These are phyloP conservation scores for Pelodytes ibericus DNA, from an alignment of 2,797 vertebrate species.

Conservation along the genomic window DNA sequence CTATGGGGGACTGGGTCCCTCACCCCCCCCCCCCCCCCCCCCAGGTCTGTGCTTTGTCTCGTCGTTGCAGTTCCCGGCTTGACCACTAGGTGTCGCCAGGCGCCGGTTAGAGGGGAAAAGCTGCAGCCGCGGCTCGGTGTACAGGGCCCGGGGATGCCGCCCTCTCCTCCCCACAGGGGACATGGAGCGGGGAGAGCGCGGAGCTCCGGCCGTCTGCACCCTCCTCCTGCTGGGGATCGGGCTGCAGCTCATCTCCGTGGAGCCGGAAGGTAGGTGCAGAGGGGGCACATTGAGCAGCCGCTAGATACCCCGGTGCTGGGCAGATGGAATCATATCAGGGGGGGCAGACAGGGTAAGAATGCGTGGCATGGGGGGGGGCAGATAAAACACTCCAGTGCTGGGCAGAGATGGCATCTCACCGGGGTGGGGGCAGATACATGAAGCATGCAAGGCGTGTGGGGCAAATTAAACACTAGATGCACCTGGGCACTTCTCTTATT, in stretches of 20 bases:
- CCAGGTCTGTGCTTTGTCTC: slow-evolving; percentile 19
- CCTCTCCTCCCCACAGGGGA: slow-evolving; percentile 33
- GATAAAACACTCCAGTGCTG: no score
- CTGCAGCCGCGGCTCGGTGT: slow-evolving; percentile 22
- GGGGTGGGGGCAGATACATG: no score
- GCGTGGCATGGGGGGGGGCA: background rate
- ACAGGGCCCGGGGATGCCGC: slow-evolving; percentile 44
- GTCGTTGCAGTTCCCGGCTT: background rate
- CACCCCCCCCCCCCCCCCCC: no score
- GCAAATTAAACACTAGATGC: no score
- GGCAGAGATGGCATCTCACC: no score
- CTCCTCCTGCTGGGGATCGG: slow-evolving; percentile 52
- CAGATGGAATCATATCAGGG: no score
- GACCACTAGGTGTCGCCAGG: slow-evolving; percentile 23
- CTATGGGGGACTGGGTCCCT: no score
- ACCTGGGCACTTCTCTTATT: no score
- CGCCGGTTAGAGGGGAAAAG: slow-evolving; percentile 11
- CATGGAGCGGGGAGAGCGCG: slow-evolving; percentile 34
- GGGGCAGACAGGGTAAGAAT: background rate
- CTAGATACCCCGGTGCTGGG: background rate
- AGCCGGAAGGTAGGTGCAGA: slow-evolving; percentile 11
- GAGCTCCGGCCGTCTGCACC: slow-evolving; percentile 43
- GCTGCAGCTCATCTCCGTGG: slow-evolving; percentile 24
- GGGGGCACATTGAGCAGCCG: background rate
- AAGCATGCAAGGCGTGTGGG: no score